Evolutionary conservation across 2,113 vertebrate species (phyloP).

Genomic region (Lasiurus cinereus): DNA sequence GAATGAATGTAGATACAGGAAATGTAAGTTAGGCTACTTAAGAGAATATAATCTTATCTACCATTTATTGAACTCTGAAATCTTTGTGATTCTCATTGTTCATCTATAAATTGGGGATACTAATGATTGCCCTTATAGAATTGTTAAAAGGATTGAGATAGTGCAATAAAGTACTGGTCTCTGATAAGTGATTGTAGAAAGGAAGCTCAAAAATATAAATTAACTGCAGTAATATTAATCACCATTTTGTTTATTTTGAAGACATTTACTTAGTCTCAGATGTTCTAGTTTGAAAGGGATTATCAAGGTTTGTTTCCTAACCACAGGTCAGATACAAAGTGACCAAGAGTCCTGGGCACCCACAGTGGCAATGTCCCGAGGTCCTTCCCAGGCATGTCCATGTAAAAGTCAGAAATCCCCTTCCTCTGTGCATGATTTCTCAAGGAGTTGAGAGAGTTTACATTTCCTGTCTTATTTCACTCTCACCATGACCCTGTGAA

Average conservation of each 20-base stretch:
- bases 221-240: background rate
- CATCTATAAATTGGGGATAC: background rate
- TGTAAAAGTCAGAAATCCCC: rapidly evolving
- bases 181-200: background rate
- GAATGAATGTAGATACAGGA: background rate
- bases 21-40: background rate
- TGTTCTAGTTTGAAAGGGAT: slow-evolving; percentile 4
- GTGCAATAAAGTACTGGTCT: background rate
- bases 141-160: background rate
- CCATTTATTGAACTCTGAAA: background rate
- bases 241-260: background rate
- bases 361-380: background rate
- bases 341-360: background rate
- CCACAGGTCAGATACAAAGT: background rate
- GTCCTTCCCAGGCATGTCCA: background rate
- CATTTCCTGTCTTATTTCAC: background rate
- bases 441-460: background rate
- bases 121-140: background rate
- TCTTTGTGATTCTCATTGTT: background rate
- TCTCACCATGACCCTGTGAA: background rate
- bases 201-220: background rate
- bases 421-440: background rate
- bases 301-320: background rate
- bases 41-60: background rate
- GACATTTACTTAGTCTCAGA: background rate